Base-by-base conservation (phyloP, 2,113 vertebrate genomes). In the Cygnus atratus region DNA sequence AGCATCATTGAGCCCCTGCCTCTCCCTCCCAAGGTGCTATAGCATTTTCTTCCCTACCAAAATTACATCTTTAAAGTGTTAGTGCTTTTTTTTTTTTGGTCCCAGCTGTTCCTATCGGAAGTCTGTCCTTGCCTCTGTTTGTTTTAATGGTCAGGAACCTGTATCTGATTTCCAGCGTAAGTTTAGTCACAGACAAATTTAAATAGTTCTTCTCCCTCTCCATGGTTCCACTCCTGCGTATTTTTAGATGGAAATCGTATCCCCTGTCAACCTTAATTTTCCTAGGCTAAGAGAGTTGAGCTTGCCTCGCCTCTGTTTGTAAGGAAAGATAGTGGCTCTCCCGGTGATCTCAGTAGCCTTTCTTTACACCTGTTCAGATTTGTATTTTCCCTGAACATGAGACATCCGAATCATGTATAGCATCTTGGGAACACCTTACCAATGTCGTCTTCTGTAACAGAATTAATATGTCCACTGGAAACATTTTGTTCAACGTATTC, bases 191-290 rank as follows among this genome's bases (percentile, higher is more conserved):
- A 84, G 76, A 81, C 29, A 71, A 68, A 33, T 94, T 95, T 90
- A 94, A 96, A 95, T 94, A 96, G 83, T 80, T 86, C 9, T 87
- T 84, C 44, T 90, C 86, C 46, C 37, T 88, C 76, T 18, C 65
- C 3, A 8, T 72, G 73, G 59, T 71, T 93, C 94, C 66, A 46
- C 68, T 95, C 72, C 41, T 0, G 4, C 15, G 16, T 96, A 94
- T 97, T 95, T 97, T 95, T 96, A 96, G 94, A 80, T 37, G 46
- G 95, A 97, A 97, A 95, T 39, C 10, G 8, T 92, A 95, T 87
- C 80, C 37, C 43, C 52, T 44, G 31, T 54, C 62, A 95, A 88
- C 85, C 68, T 87, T 88, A 11, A 2, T 83, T 90, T 93, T 87
- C 80, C 80, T 92, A 84, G 65, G 17, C 76, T 67, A 61, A 77